phyloP scores from a whole-genome alignment of 2,113 vertebrate genomes.

The Hemiprocne comata region DNA sequence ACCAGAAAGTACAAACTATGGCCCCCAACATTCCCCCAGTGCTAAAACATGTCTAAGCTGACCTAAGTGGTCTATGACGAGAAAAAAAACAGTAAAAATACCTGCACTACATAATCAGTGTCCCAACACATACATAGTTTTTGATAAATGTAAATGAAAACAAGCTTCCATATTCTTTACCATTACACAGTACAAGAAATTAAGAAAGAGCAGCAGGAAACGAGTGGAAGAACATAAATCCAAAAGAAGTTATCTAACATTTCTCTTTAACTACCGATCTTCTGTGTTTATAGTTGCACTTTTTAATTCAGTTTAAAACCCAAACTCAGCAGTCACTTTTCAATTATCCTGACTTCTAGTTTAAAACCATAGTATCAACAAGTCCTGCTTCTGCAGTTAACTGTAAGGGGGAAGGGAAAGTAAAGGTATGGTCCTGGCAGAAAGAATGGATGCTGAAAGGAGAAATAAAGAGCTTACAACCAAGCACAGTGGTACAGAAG shows the following conservation, averaged over 20 bases:
- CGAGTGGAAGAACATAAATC: neutral
- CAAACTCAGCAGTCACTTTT: accelerated
- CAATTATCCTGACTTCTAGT: neutral
- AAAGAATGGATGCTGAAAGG: neutral
- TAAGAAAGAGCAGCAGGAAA: neutral
- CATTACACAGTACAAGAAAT: neutral
- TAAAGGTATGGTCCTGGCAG: neutral
- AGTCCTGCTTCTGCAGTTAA: neutral
- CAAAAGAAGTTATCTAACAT: neutral
- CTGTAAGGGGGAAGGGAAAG: neutral
- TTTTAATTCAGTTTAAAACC: neutral
- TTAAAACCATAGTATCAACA: neutral
- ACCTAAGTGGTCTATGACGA: neutral
- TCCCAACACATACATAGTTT: neutral
- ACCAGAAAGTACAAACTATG: neutral
- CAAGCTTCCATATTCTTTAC: neutral
- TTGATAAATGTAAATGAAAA: neutral
- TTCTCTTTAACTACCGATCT: neutral
- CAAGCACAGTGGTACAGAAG: neutral
- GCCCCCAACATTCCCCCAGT: neutral
- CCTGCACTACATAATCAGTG: neutral
- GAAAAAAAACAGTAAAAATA: neutral
- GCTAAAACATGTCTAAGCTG: neutral
- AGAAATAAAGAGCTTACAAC: neutral
- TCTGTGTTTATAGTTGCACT: neutral